Conservation (phyloP, 2,113 vertebrate species). For the Ciconia maguari region DNA sequence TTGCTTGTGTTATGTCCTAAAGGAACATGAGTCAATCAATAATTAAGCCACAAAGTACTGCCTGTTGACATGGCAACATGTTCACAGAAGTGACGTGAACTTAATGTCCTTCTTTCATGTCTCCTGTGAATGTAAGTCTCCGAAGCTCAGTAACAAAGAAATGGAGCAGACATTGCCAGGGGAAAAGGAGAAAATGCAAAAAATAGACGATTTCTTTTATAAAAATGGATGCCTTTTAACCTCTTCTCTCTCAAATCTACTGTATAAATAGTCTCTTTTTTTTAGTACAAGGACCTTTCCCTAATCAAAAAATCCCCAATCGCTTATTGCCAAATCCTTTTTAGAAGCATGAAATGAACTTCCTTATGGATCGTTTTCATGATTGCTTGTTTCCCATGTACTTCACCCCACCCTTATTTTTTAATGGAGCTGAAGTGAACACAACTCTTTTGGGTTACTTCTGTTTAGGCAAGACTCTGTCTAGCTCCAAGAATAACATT, state of each 20-base stretch:
- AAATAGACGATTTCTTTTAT: not conserved
- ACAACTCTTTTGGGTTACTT: not conserved
- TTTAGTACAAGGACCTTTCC: not conserved
- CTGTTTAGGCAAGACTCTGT: conserved; percentile 17
- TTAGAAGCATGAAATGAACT: conserved; percentile 9
- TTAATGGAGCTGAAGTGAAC: conserved; percentile 40
- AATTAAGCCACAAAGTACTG: conserved; percentile 71
- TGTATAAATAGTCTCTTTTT: not conserved
- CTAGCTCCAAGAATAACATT: conserved; percentile 49
- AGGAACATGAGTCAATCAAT: conserved; percentile 75
- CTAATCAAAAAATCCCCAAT: conserved; percentile 19
- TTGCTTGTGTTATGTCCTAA: conserved; percentile 69
- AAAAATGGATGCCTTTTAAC: not conserved
- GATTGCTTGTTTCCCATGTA: conserved; percentile 50
- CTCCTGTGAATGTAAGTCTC: conserved; percentile 54
- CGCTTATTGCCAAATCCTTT: conserved; percentile 17
- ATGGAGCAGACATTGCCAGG: not conserved
- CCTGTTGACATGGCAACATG: conserved; percentile 67
- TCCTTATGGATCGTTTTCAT: conserved; percentile 35
- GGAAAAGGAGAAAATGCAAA: conserved; percentile 2
- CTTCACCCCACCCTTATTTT: conserved; percentile 60
- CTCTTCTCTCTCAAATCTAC: not conserved
- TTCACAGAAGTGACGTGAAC: conserved; percentile 63
- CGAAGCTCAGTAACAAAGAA: conserved; percentile 32
- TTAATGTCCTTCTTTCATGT: conserved; percentile 63